A percentile compares a stretch with the other conserved stretches of the same genome.
These are phyloP conservation scores for Natrix natrix DNA, from an alignment of 2,797 vertebrate species.

Conservation along the genomic window DNA sequence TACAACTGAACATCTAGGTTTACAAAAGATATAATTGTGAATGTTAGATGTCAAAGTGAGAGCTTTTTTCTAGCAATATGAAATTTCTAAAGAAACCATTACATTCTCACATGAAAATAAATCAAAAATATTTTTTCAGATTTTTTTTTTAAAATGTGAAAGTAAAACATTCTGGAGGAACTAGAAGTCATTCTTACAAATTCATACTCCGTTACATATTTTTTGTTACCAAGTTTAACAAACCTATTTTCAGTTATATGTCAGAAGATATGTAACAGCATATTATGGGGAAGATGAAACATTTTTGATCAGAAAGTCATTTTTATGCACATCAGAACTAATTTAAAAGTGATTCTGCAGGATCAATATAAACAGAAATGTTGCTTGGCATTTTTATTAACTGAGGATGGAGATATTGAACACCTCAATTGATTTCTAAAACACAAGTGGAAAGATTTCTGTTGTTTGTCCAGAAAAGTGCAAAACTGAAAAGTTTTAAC, in stretches of 20 bases:
- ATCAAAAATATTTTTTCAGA: conserved; percentile 32
- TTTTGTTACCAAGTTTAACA: conserved; percentile 60
- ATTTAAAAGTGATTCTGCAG: conserved; percentile 75
- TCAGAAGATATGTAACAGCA: conserved; percentile 64
- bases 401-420: conserved; percentile 76
- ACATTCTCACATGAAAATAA: conserved; percentile 51
- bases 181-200: conserved; percentile 52
- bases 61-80: too few relatives aligned
- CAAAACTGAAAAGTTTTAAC: conserved; percentile 66
- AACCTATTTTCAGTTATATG: conserved; percentile 44
- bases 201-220: conserved; percentile 34
- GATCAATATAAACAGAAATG: conserved; percentile 79
- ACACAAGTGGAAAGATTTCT: conserved; percentile 63
- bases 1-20: too few relatives aligned
- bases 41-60: too few relatives aligned
- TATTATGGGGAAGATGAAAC: conserved; percentile 66
- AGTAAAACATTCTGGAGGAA: conserved; percentile 49
- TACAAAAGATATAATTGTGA: too few relatives aligned
- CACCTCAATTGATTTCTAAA: conserved; percentile 71
- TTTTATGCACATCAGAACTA: conserved; percentile 79
- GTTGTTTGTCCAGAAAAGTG: conserved; percentile 67
- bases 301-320: conserved; percentile 74
- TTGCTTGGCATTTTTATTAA: conserved; percentile 79
- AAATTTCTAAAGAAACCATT: conserved; percentile 22
- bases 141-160: conserved; percentile 33